Evolutionary conservation across 2,113 vertebrate genomes (phyloP), one percentile per base, ranked within the genome.

Genomic region (Melanostigma gelatinosum): DNA sequence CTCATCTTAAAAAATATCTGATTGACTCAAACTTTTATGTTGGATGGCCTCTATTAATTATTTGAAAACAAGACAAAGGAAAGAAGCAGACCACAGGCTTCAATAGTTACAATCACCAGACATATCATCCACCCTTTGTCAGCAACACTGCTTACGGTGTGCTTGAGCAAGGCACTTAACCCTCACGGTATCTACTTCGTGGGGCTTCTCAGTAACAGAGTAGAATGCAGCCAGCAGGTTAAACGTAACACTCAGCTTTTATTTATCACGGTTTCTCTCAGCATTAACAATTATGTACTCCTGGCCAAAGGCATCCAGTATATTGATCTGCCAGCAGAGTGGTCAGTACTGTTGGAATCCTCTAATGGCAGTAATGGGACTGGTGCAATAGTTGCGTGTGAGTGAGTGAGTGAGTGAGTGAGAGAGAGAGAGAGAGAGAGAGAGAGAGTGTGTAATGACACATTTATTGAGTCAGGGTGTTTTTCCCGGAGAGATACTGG

Each of bases 321-420:
- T 77, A 83, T 88, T 70, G 76, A 83, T 85, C 73, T 55, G 40
- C 29, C 8, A 34, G 42, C 50, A 50, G 48, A 75, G 66, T 66
- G 83, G 72, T 61, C 76, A 74, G 57, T 18, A 15, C 73, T 55
- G 48, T 24, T 77, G 40, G 38, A 77, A 58, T 72, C 63, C 72
- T 61, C 72, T 71, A 62, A 80, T 70, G 75, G 69, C 63, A 36
- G 48, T 72, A 69, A 64, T 64, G 70, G 71, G 58, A 54, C 52
- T 69, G 50, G 24, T 66, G 70, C 42, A 54, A 38, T 50, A 44
- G 44, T 54, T 44, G 64, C 24, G 34, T 70, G 60, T 79, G 70
- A 38, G 55, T 75, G 48, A 50, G 36, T 63, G 29, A 55, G 60
- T 50, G 29, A 29, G 29, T 3, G 29, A 29, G 29, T 3, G 29